These are phyloP conservation scores for Gila robusta DNA, from an alignment of 2,797 vertebrate species.

Conservation along the genomic window DNA sequence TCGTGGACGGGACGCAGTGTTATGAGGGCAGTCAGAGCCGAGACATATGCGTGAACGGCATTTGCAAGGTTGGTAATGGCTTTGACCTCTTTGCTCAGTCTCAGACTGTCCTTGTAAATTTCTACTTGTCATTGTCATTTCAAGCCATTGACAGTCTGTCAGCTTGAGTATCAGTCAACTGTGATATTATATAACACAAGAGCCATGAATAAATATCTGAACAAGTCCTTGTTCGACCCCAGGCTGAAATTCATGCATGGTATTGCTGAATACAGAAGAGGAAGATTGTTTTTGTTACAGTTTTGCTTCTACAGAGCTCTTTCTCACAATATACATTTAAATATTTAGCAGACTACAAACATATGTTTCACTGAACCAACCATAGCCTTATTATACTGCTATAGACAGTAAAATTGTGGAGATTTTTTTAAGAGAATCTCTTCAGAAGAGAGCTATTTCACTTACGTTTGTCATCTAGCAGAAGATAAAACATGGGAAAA, in stretches of 20 bases:
- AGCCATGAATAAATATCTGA: not conserved
- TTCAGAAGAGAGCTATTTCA: not conserved
- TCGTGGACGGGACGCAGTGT: constrained; percentile 90
- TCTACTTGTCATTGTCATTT: constrained; percentile 14
- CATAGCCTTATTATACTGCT: not conserved
- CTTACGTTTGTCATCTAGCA: not conserved
- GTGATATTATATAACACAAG: constrained; percentile 3
- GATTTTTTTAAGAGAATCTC: not conserved
- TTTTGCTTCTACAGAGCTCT: not conserved
- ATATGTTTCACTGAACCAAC: not conserved
- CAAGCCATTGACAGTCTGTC: not conserved
- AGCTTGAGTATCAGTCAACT: not conserved
- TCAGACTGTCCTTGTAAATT: not conserved
- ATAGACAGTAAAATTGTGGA: not conserved
- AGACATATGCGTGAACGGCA: constrained; percentile 93
- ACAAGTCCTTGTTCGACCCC: not conserved
- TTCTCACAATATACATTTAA: not conserved
- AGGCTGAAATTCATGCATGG: not conserved
- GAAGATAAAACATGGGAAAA: not conserved
- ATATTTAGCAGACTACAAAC: constrained; percentile 1
- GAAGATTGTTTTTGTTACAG: not conserved
- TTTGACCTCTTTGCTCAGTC: not conserved
- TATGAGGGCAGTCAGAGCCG: constrained; percentile 81
- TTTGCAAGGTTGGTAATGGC: constrained; percentile 88
- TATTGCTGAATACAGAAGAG: not conserved